Conservation (phyloP, 2,888 invertebrate species). For the Diabrotica balteata region DNA sequence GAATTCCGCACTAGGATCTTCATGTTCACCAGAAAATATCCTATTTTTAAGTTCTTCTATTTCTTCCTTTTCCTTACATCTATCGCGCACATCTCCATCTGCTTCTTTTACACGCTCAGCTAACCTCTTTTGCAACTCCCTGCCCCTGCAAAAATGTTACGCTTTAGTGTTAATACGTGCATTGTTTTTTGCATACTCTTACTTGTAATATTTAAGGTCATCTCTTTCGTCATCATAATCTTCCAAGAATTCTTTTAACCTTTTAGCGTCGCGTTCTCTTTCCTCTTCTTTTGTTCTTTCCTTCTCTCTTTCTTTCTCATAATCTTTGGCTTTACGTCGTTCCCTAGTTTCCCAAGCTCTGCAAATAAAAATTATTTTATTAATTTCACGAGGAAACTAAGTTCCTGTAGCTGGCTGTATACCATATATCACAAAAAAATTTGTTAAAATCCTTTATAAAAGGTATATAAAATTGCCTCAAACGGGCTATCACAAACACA, state of each 20-base stretch:
- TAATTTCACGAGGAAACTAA: no score
- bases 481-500: no score
- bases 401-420: no score
- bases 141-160: conserved; percentile 65
- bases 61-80: conserved; percentile 88
- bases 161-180: not conserved
- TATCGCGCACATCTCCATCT: conserved; percentile 88
- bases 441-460: no score
- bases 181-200: conserved; percentile 33
- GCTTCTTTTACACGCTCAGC: conserved; percentile 93
- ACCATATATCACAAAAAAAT: no score
- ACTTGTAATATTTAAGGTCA: conserved; percentile 96
- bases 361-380: not conserved
- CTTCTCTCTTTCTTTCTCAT: conserved; percentile 86
- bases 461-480: no score
- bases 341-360: conserved; percentile 89
- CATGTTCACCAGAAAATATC: conserved; percentile 73
- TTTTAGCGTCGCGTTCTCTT: conserved; percentile 88
- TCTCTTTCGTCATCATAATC: conserved; percentile 99
- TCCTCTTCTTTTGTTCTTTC: conserved; percentile 86
- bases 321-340: conserved; percentile 87
- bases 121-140: conserved; percentile 88
- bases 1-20: conserved; percentile 70
- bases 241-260: conserved; percentile 96
- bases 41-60: conserved; percentile 82